Evolutionary conservation across 1,140 invertebrate species (phyloP).

Genomic region (Carcinoscorpius rotundicauda): DNA sequence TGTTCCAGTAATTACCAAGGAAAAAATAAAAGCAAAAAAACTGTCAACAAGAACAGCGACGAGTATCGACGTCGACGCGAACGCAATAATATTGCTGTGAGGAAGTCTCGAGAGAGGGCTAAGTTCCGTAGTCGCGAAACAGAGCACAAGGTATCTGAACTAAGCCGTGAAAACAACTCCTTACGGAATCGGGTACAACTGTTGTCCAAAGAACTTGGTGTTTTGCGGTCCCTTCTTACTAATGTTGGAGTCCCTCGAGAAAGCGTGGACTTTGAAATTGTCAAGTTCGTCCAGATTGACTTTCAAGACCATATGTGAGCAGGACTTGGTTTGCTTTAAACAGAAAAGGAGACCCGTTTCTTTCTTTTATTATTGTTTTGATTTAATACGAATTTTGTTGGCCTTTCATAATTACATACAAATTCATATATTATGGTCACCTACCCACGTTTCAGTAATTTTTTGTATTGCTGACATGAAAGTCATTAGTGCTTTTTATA

Average conservation of each 20-base stretch:
- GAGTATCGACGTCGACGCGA: slow-evolving; percentile 85
- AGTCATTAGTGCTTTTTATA: too few species aligned
- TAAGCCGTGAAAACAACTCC: slow-evolving; percentile 86
- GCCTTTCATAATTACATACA: too few species aligned
- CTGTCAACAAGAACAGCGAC: slow-evolving; percentile 74
- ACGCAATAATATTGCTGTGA: slow-evolving; percentile 92
- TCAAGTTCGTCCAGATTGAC: slow-evolving; percentile 22
- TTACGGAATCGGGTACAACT: slow-evolving; percentile 85
- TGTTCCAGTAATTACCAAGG: neutral
- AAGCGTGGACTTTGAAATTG: slow-evolving; percentile 22
- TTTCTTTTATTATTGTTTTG: too few species aligned
- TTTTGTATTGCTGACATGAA: too few species aligned
- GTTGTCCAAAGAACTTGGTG: slow-evolving; percentile 80
- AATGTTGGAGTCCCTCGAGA: slow-evolving; percentile 24
- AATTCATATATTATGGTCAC: too few species aligned
- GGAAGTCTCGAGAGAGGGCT: slow-evolving; percentile 92
- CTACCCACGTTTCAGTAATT: too few species aligned
- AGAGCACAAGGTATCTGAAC: slow-evolving; percentile 82
- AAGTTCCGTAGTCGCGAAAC: slow-evolving; percentile 87
- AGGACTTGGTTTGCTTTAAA: too few species aligned
- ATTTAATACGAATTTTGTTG: too few species aligned
- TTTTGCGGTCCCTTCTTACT: slow-evolving; percentile 58
- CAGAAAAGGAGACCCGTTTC: too few species aligned
- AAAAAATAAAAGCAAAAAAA: slow-evolving; percentile 20
- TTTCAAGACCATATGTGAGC: slow-evolving; percentile 5